Evolutionary conservation across 2,797 vertebrate genomes (phyloP), one percentile per base, ranked within the genome.

Genomic region (Geranospiza caerulescens): DNA sequence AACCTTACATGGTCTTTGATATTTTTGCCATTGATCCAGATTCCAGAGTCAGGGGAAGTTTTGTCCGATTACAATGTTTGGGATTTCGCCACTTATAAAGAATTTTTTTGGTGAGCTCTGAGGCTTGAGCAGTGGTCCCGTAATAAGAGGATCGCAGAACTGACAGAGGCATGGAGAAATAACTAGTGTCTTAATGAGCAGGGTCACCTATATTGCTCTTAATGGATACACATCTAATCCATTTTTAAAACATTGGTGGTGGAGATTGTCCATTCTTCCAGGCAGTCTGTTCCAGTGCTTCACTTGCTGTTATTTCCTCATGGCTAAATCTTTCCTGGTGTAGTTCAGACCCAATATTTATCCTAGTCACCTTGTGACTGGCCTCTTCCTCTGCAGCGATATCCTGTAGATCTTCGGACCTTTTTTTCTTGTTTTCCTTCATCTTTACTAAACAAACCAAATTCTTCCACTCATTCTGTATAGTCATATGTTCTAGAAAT

Each of bases 71-170:
- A 8, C 5, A 13, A 0, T 3, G 5, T 64, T 81, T 71, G 62
- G 25, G 29, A 44, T 80, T 92, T 93, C 10, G 12, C 10, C 9
- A 8, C 15, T 67, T 64, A 3, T 3, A 59, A 36, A 66, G 2
- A 59, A n/a, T 15, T 12, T 15, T 59, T 3, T 7, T 66, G 17
- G 8, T 62, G 60, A 73, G 7, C 15, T 80, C 25, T 0, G 0
- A 12, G 26, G 15, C 11, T 81, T 86, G 66, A 68, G 16, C n/a
- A 23, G 27, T 26, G 31, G 23, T 40, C 6, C 9, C 29, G 12
- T 64, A 34, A 13, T 58, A 7, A 58, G 33, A 58, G 50, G 34
- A 58, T 13, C 1, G 5, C 26, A 58, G 45, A 79, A 36, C 34
- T 84, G 78, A 8, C 34, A 59, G 34, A 59, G 27, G 3, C 44